Base-by-base conservation (phyloP, 1,140 invertebrate species). In the Carcinoscorpius rotundicauda region DNA sequence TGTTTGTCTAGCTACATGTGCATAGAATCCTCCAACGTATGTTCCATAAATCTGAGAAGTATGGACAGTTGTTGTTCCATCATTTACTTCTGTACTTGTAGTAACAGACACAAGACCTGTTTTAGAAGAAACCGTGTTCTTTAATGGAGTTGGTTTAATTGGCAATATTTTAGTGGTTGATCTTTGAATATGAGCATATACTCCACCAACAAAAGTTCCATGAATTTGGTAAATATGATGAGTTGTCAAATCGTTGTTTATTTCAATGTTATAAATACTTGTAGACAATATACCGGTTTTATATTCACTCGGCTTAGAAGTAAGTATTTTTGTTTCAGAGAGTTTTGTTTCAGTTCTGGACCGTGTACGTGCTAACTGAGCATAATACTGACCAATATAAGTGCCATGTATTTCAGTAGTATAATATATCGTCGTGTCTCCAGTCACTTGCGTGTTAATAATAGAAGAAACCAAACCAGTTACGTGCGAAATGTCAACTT, bases 41-140 rank as follows among this genome's bases (percentile, higher is more conserved):
- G 91, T 93, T 57, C 89, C 91, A 56, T 91, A 76, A 60, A 95
- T 85, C 77, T 92, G 86, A 1, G 91, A 94, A 3, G 89, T 88
- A 77, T 88, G 94, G 74, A 93, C 87, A 0, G 91, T 94, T 57
- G 90, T 93, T 10, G 89, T 88, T 52, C 91, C 91, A 72, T 91
- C 87, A 76, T 92, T 89, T 67, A 93, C 88, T 75, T 93, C 93
- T 3, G 89, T 93, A 69, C 88, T 83, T 50, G 89, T 89, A 11
- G 89, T 92, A 60, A 90, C 90, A 8, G 89, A 88, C 63, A 96
- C 78, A 50, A 93, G 76, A 64, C 91, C 91, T 6, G 75, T 74
- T 8, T 73, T 74, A 81, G 64, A 72, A 62, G 80, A 80, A 3
- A 79, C 29, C 9, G 60, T 51, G 51, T 93, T 77, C 65, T 90